phyloP scores from a whole-genome alignment of 2,888 invertebrate species.

The Xiphydria camelus region DNA sequence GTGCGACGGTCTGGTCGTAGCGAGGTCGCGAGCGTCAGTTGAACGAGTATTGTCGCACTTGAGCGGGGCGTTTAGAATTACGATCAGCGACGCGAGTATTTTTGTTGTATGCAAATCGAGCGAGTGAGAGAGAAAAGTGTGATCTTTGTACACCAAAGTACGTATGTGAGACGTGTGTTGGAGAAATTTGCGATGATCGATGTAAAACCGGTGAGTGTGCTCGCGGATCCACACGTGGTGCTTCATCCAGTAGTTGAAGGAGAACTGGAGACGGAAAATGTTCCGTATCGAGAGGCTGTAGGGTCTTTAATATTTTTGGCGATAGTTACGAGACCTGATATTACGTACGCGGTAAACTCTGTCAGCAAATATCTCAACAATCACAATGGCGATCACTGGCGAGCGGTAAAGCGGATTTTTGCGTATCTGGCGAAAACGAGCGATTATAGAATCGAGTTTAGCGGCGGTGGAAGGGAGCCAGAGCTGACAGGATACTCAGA shows the following conservation, averaged over 20 bases:
- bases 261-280: background rate
- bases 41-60: background rate
- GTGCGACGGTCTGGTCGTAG: background rate
- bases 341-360: background rate
- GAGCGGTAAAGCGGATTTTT: background rate
- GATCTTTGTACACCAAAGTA: background rate
- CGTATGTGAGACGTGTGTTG: background rate
- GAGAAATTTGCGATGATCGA: background rate
- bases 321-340: background rate
- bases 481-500: constrained; percentile 18
- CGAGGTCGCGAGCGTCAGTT: background rate
- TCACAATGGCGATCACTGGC: background rate
- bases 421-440: background rate
- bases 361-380: background rate
- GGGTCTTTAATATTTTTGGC: constrained; percentile 18
- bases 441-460: constrained; percentile 19
- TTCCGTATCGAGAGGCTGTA: constrained; percentile 17
- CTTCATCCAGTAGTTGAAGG: background rate
- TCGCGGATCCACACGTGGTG: no score
- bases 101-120: background rate
- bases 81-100: background rate
- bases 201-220: no score
- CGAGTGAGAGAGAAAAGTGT: background rate
- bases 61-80: background rate
- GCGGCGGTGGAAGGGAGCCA: constrained; percentile 12